Conservation (phyloP, 2,888 invertebrate genomes). For the Aphodius sticticus region DNA sequence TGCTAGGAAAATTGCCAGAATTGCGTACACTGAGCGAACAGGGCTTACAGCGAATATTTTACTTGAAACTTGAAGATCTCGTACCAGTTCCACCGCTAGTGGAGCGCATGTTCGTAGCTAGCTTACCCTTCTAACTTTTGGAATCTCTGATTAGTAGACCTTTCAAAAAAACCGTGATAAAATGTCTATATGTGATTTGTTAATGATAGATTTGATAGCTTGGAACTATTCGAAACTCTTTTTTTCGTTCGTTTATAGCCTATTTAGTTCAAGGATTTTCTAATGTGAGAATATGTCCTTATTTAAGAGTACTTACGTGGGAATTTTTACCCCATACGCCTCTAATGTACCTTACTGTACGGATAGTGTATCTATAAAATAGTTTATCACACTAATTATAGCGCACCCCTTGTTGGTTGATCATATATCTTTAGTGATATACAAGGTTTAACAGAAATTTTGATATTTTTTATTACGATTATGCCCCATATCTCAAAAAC, state of each 20-base stretch:
- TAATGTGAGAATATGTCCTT: background rate
- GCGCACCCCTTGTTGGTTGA: conserved; percentile 7
- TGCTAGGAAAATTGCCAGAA: conserved; percentile 92
- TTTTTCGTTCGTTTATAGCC: background rate
- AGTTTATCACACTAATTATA: conserved; percentile 11
- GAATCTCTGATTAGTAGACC: conserved; percentile 23
- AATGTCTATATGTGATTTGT: conserved; percentile 57
- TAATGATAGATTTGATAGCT: conserved; percentile 43
- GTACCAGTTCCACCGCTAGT: conserved; percentile 92
- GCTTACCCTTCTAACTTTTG: conserved; percentile 84
- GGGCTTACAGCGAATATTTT: conserved; percentile 93
- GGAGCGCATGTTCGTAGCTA: conserved; percentile 95
- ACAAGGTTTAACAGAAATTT: too few relatives aligned
- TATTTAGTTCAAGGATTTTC: background rate
- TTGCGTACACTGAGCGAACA: conserved; percentile 91
- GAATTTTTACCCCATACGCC: background rate
- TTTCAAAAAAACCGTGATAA: conserved; percentile 53
- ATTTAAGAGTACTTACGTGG: background rate
- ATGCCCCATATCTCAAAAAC: too few relatives aligned
- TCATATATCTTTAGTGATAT: background rate
- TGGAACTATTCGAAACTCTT: background rate
- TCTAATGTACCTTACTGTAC: background rate
- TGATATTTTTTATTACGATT: too few relatives aligned
- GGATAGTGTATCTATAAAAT: conserved; percentile 5
- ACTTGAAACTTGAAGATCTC: conserved; percentile 90